Evolutionary conservation across 1,140 invertebrate genomes (phyloP).

Genomic region (Sarcophaga peregrina): DNA sequence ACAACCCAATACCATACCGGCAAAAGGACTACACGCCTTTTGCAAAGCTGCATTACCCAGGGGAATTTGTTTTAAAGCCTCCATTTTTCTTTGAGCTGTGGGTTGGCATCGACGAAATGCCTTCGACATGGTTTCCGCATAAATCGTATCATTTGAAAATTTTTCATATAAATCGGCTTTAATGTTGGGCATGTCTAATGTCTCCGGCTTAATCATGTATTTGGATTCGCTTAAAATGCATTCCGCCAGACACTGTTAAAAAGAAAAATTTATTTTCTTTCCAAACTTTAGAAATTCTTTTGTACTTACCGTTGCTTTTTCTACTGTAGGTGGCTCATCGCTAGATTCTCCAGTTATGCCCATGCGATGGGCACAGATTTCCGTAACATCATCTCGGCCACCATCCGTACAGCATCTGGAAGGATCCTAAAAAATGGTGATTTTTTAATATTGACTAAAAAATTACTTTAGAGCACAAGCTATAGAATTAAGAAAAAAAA

Average conservation of each 20-base stretch:
- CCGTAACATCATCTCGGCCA: constrained; percentile 52
- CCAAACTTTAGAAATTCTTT: too few relatives aligned
- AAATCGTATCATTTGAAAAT: constrained; percentile 55
- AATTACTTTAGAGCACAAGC: too few relatives aligned
- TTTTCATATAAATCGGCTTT: constrained; percentile 51
- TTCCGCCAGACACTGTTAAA: constrained; percentile 57
- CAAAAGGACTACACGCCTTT: constrained; percentile 34
- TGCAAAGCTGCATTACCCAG: too few relatives aligned
- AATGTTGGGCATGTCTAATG: constrained; percentile 51
- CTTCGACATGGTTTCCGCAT: constrained; percentile 61
- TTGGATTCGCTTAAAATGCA: constrained; percentile 55
- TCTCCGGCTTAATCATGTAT: constrained; percentile 51
- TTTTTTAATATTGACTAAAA: too few relatives aligned
- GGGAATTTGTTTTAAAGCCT: constrained; percentile 44
- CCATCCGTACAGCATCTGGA: constrained; percentile 57
- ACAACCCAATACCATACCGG: constrained; percentile 50
- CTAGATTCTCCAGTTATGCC: constrained; percentile 49
- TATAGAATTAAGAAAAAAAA: too few relatives aligned
- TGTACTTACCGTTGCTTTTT: constrained; percentile 53
- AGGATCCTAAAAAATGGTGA: constrained; percentile 51
- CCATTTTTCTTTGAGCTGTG: constrained; percentile 51
- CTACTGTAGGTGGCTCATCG: constrained; percentile 51
- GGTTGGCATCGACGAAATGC: constrained; percentile 58
- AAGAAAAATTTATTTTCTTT: background rate
- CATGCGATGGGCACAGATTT: constrained; percentile 53